Conservation (phyloP, 1,140 invertebrate species). For the Sycobia sp. region DNA sequence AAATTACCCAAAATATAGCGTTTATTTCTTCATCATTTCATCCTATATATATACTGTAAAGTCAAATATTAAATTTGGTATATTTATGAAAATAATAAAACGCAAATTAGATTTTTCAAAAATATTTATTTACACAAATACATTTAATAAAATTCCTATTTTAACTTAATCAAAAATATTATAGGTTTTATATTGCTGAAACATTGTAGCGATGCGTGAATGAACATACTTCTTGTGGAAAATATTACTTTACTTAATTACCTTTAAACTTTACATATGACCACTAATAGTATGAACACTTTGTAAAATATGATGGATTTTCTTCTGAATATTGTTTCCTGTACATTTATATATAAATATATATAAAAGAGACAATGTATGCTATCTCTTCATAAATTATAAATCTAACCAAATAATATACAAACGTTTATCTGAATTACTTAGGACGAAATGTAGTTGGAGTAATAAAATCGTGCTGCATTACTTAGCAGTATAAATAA, state of each 20-base stretch:
- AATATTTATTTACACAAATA: slow-evolving; percentile 35
- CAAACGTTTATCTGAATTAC: too few species aligned
- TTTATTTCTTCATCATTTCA: too few species aligned
- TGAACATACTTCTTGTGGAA: slow-evolving; percentile 15
- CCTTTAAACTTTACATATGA: too few species aligned
- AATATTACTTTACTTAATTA: slow-evolving; percentile 29
- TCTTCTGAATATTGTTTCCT: too few species aligned
- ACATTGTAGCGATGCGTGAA: slow-evolving; percentile 8
- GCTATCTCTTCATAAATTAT: slow-evolving; percentile 1
- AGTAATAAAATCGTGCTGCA: too few species aligned
- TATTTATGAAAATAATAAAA: background rate
- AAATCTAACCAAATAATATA: too few species aligned
- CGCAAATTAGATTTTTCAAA: slow-evolving; percentile 22
- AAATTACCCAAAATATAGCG: too few species aligned
- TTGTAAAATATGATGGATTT: background rate
- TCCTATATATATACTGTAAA: too few species aligned
- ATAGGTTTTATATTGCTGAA: slow-evolving; percentile 23
- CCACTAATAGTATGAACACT: background rate
- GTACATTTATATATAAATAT: background rate
- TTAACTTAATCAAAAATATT: slow-evolving; percentile 25
- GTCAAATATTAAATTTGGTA: too few species aligned
- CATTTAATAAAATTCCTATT: slow-evolving; percentile 32
- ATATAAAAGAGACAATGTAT: background rate
- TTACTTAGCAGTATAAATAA: too few species aligned
- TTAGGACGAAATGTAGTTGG: too few species aligned